Evolutionary conservation across 2,888 invertebrate species (phyloP), one percentile per base, ranked within the genome.

Genomic region (Latrodectus hesperus): DNA sequence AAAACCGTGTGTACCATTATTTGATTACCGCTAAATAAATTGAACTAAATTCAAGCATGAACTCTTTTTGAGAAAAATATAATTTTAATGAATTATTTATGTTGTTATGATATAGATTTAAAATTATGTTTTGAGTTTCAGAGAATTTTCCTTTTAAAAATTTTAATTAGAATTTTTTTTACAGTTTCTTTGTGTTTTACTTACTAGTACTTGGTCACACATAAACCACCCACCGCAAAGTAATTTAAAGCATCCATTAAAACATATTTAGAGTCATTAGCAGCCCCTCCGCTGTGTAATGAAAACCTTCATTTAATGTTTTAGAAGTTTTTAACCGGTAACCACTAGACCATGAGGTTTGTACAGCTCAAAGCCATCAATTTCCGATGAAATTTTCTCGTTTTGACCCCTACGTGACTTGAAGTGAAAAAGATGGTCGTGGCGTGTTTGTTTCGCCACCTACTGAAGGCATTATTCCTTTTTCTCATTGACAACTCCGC

Each of bases 341-440:
- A n/a, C 60, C n/a, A 60, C 60, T n/a, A n/a, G n/a, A 60, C 60
- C 60, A 60, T 60, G 12, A 12, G n/a, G 60, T 60, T 60, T 60
- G 60, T 60, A n/a, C 60, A 60, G 60, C 14, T 12, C n/a, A 60
- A 60, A 60, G 10, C 60, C 60, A 60, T 60, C 60, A 60, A 60
- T 60, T 60, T 60, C 60, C 60, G 60, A 60, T 60, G 60, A 60
- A 14, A 60, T 60, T 60, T 60, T 60, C 60, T n/a, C 60, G 60
- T 60, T 60, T 38, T 38, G 38, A 38, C 38, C 9, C 60, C n/a
- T 60, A 60, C 60, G 60, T 60, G 60, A 60, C 60, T 60, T 6
- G 60, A 12, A 60, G n/a, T 60, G 14, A 60, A 60, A 60, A 12
- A 60, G 12, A 16, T n/a, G 60, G n/a, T 6, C n/a, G 6, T 60